Conservation (phyloP, 2,113 vertebrate species). For the Bubo blakistoni region DNA sequence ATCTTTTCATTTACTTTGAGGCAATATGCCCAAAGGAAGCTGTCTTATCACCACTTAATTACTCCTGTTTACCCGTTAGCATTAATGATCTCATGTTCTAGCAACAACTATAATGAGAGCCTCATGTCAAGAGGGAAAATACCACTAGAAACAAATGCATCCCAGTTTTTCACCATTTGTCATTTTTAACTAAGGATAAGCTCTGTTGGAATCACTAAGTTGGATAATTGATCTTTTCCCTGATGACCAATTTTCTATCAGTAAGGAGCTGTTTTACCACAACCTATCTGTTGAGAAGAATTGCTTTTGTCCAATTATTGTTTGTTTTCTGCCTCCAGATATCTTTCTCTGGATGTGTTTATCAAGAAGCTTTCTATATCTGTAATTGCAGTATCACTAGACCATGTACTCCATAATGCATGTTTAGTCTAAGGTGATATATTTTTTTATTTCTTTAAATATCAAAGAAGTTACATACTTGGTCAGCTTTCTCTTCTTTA, state of each 20-base stretch:
- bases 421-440: neutral
- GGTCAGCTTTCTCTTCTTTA: constrained; percentile 96
- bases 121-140: neutral
- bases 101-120: constrained; percentile 5
- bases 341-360: neutral
- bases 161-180: neutral
- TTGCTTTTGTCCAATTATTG: neutral
- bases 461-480: constrained; percentile 78
- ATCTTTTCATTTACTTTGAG: constrained; percentile 45
- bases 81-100: constrained; percentile 48
- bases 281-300: neutral
- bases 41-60: constrained; percentile 63
- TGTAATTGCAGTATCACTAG: neutral
- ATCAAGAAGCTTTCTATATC: neutral
- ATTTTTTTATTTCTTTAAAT: neutral
- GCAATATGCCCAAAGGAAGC: constrained; percentile 44
- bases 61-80: constrained; percentile 36
- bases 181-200: constrained; percentile 35
- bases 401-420: neutral
- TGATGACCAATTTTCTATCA: constrained; percentile 15
- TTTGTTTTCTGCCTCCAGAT: neutral
- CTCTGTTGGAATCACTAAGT: neutral
- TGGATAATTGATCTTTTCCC: constrained; percentile 28
- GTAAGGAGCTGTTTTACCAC: neutral
- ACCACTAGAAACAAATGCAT: constrained; percentile 11